phyloP scores from a whole-genome alignment of 2,113 vertebrate genomes.

The Anoura caudifer region DNA sequence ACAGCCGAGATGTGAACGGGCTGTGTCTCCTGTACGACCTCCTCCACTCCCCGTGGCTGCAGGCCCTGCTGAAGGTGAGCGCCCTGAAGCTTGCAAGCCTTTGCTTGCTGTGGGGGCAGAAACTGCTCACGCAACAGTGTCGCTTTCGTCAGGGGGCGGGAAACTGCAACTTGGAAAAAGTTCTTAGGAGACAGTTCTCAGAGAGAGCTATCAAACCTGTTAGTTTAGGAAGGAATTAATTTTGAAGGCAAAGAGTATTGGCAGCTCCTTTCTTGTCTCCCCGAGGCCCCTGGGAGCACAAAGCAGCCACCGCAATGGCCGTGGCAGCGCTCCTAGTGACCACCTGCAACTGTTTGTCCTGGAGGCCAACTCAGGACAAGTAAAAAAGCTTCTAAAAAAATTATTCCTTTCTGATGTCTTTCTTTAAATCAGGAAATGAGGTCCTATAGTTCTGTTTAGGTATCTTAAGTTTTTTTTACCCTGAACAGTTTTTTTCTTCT shows the following conservation, averaged over 20 bases:
- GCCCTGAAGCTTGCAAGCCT: accelerated
- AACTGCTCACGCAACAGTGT: neutral
- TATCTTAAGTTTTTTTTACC: neutral
- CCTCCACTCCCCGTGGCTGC: conserved; percentile 90
- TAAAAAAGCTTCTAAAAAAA: neutral
- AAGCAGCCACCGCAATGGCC: neutral
- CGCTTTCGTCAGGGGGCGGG: neutral
- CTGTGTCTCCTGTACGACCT: conserved; percentile 87
- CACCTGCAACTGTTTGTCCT: neutral
- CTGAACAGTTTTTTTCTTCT: neutral
- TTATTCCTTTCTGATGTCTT: neutral
- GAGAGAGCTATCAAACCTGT: neutral
- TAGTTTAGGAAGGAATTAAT: neutral
- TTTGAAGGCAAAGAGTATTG: neutral
- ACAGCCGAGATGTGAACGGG: conserved; percentile 85
- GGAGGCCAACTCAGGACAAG: neutral
- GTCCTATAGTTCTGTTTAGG: neutral
- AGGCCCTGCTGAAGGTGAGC: conserved; percentile 91
- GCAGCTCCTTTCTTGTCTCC: neutral
- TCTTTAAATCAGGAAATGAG: neutral
- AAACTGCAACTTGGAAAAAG: neutral
- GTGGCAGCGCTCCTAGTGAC: too few species aligned
- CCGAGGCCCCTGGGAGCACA: neutral
- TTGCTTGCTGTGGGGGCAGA: neutral
- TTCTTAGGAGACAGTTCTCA: neutral